Evolutionary conservation across 2,888 invertebrate genomes (phyloP).

Genomic region (Agrochola macilenta): DNA sequence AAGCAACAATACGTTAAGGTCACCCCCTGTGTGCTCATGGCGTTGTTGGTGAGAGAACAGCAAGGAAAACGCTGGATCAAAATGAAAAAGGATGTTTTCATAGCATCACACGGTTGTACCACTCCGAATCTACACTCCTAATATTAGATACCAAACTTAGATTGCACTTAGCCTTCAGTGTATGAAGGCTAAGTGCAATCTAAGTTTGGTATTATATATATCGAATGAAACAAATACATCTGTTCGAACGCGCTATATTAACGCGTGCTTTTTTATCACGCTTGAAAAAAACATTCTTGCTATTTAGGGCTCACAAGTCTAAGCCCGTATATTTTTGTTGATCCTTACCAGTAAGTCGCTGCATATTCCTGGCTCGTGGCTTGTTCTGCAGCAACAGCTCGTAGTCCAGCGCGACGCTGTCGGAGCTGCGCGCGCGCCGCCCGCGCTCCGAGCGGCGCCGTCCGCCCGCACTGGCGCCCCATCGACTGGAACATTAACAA

Average conservation of each 20-base stretch:
- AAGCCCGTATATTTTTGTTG: no score
- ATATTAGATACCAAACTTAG: no score
- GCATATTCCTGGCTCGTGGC: slow-evolving; percentile 84
- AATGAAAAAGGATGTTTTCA: not conserved
- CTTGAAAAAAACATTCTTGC: no score
- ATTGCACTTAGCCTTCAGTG: no score
- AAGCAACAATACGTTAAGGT: not conserved
- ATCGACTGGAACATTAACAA: slow-evolving; percentile 25
- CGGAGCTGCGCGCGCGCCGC: slow-evolving; percentile 85
- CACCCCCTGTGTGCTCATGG: not conserved
- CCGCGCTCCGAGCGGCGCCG: slow-evolving; percentile 78
- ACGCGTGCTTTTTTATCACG: no score
- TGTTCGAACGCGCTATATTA: no score
- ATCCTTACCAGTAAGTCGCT: slow-evolving; percentile 83
- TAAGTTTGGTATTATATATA: no score
- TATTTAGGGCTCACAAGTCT: no score
- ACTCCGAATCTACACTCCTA: no score
- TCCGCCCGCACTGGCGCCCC: slow-evolving; percentile 70
- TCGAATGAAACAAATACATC: no score
- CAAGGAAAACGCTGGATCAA: not conserved
- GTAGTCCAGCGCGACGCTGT: slow-evolving; percentile 94
- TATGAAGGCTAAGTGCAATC: no score
- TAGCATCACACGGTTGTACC: no score
- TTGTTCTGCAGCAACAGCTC: slow-evolving; percentile 92
- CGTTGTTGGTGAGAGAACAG: not conserved